Evolutionary conservation across 2,888 invertebrate species (phyloP).

Genomic region (Cerceris ruficornis): DNA sequence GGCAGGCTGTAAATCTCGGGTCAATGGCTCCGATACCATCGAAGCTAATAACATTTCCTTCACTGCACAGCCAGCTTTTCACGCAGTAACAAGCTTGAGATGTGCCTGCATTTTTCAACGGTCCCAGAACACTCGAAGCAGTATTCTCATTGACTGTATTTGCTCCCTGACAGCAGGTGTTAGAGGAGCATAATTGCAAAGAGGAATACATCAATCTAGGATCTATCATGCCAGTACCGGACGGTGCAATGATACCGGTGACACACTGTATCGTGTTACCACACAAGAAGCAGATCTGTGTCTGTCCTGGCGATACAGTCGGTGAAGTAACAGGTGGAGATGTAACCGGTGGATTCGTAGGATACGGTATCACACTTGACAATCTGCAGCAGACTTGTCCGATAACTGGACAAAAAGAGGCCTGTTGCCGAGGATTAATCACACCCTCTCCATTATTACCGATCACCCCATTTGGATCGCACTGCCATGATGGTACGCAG

Average conservation of each 20-base stretch:
- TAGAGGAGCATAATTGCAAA: conserved; percentile 17
- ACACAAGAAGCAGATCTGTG: conserved; percentile 56
- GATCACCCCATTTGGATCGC: conserved; percentile 65
- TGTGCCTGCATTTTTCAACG: conserved; percentile 66
- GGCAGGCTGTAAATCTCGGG: conserved; percentile 73
- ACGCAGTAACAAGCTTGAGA: conserved; percentile 75
- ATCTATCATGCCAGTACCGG: conserved; percentile 65
- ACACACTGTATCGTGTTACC: conserved; percentile 64
- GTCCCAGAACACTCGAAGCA: conserved; percentile 34
- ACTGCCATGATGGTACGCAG: conserved; percentile 70
- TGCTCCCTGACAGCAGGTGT: conserved; percentile 27
- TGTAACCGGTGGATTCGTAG: conserved; percentile 18
- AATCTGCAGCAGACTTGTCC: conserved; percentile 72
- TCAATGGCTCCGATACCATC: conserved; percentile 73
- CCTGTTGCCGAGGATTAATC: conserved; percentile 68
- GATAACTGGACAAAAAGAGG: conserved; percentile 49
- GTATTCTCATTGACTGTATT: conserved; percentile 13
- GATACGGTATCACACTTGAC: conserved; percentile 16
- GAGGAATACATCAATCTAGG: conserved; percentile 64
- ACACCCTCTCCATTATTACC: conserved; percentile 67
- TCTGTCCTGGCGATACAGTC: conserved; percentile 25
- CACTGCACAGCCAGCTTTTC: conserved; percentile 67
- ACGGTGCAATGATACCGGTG: conserved; percentile 42
- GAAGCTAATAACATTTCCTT: conserved; percentile 63
- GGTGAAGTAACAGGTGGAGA: conserved; percentile 11